A percentile compares a stretch with the other conserved stretches of the same genome.
These are phyloP conservation scores for Rhinogobius similis DNA, from an alignment of 2,113 vertebrate genomes.

Conservation along the genomic window DNA sequence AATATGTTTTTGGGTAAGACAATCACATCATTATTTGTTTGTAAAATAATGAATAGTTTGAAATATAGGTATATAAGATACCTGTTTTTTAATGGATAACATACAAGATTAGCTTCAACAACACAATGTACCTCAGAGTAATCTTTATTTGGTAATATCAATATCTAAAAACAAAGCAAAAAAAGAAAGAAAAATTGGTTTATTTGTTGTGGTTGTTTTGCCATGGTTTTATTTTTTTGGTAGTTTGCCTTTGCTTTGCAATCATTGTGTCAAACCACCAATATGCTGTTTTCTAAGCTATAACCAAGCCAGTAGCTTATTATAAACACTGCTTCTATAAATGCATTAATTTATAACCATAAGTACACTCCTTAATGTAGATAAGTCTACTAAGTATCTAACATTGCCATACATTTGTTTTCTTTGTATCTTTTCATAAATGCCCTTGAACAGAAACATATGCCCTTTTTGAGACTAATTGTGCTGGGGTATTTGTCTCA, in stretches of 20 bases:
- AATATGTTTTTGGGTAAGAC: neutral
- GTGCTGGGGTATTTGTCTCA: slow-evolving; percentile 80
- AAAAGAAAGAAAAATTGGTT: neutral
- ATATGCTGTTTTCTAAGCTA: slow-evolving; percentile 31
- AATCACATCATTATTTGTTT: neutral
- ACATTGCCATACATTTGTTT: slow-evolving; percentile 25
- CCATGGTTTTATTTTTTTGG: slow-evolving; percentile 56
- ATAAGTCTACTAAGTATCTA: neutral
- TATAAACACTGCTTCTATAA: slow-evolving; percentile 1
- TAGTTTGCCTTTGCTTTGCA: slow-evolving; percentile 60
- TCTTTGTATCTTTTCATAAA: slow-evolving; percentile 40
- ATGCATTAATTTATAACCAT: neutral
- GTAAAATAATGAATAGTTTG: neutral
- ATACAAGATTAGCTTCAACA: neutral
- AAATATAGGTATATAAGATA: neutral
- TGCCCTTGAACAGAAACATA: slow-evolving; percentile 68
- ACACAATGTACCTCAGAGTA: neutral
- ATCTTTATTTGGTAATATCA: neutral
- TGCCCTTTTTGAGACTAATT: slow-evolving; percentile 73
- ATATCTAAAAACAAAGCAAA: neutral
- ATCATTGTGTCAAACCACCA: slow-evolving; percentile 38
- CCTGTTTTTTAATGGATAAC: neutral
- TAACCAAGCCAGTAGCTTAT: slow-evolving; percentile 20
- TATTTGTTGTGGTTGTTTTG: slow-evolving; percentile 53
- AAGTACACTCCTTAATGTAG: neutral